Base-by-base conservation (phyloP, 2,113 vertebrate genomes). In the Nipponia nippon region DNA sequence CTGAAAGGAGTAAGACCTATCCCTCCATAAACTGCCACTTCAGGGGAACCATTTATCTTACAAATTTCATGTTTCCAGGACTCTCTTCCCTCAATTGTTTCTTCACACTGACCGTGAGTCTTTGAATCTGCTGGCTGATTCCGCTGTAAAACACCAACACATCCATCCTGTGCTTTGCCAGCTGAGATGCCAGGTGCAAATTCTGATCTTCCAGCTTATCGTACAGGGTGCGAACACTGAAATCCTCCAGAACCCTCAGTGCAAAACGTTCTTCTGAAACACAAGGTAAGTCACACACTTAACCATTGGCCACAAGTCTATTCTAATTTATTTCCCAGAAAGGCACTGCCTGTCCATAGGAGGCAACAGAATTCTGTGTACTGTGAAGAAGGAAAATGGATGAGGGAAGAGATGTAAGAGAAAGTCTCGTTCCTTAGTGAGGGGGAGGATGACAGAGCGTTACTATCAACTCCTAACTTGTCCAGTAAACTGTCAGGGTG, bases 161-260 rank as follows among this genome's bases (percentile, higher is more conserved):
- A 4, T 99, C 99, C 81, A 69, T 98, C 95, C 99, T 98, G 84
- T 99, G 99, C 81, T 98, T 98, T 8, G 98, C 98, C 93, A 99
- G 97, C 95, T 99, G 99, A 16, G 99, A 98, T 0, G 98, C 98
- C 88, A 99, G 69, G n/a, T 99, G 99, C 29, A 99, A 91, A 36
- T 98, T 99, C 97, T 99, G 99, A 84, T 99, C 99, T 89, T 99
- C 99, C 13, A 99, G 98, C 96, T 99, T 99, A 95, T 99, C 98
- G 0, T 99, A 99, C 42, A 99, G 97, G 4, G 99, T 99, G 29
- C 97, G 98, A 18, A 99, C 98, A 15, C 99, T 99, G 97, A 99
- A 99, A 91, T 99, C 99, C 97, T 99, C 99, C 92, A 99, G 97
- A 34, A 98, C 96, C 85, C 89, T 89, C 30, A 63, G 44, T 0